Conservation (phyloP, 2,113 vertebrate species). For the Mormoops blainvillei region DNA sequence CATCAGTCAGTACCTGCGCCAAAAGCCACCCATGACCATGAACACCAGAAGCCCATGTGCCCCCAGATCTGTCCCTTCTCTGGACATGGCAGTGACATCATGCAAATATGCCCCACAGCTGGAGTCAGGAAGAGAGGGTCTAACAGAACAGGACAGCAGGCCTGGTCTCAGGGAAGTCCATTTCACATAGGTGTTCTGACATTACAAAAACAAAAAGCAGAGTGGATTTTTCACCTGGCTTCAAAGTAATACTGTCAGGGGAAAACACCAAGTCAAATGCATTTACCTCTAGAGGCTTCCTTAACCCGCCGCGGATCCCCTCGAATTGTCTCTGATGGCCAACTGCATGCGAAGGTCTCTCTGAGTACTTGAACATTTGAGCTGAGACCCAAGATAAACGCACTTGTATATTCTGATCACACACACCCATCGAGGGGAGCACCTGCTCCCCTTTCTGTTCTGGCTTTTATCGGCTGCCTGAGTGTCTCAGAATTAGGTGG, state of each 20-base stretch:
- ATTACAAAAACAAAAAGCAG: background rate
- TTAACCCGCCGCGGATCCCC: rapidly evolving
- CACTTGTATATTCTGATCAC: background rate
- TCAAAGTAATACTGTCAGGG: background rate
- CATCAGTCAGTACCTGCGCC: background rate
- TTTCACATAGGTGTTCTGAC: background rate
- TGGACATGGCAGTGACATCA: background rate
- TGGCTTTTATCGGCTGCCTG: background rate
- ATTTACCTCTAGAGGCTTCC: background rate
- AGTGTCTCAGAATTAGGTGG: background rate
- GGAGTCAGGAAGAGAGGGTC: background rate
- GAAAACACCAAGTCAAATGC: background rate
- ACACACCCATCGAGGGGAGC: rapidly evolving
- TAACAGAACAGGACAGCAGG: background rate
- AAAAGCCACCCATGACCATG: background rate
- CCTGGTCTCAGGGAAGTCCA: background rate
- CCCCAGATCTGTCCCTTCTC: background rate
- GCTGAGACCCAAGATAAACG: background rate
- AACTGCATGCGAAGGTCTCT: background rate
- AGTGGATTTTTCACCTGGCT: background rate
- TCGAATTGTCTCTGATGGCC: background rate
- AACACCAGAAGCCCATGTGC: background rate
- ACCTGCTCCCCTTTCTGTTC: background rate
- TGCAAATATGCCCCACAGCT: background rate
- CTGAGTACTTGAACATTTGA: background rate